Percentiles rank a stretch among this genome's conserved stretches.
Conservation (phyloP, 2,888 invertebrate species). For the Cinara cedri region DNA sequence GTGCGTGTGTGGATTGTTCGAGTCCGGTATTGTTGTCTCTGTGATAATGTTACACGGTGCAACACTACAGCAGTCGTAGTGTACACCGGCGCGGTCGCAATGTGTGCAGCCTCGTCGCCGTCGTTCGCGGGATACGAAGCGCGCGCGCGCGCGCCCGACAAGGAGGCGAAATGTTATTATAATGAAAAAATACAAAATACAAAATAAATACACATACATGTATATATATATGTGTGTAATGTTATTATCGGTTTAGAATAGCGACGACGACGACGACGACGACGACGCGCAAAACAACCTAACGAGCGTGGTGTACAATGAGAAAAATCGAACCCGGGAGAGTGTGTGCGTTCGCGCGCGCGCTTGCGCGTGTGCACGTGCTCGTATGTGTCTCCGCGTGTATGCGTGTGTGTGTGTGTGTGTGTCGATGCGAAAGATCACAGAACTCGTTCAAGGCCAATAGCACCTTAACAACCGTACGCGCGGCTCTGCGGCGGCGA, state of each 20-base stretch:
- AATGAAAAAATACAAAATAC: no score
- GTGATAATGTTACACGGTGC: not conserved
- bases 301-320: conserved; percentile 52
- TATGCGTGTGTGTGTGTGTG: not conserved
- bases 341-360: not conserved
- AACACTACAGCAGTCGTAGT: conserved; percentile 16
- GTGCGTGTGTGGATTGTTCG: conserved; percentile 6
- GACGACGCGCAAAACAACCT: conserved; percentile 46
- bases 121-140: no score
- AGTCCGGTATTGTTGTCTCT: conserved; percentile 47
- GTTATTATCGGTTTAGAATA: conserved; percentile 39
- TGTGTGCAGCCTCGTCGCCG: not conserved
- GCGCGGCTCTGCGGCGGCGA: no score
- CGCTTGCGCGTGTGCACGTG: not conserved
- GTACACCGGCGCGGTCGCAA: conserved; percentile 21
- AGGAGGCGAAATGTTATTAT: conserved; percentile 43
- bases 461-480: conserved; percentile 47
- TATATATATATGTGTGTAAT: no score
- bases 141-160: no score
- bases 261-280: no score
- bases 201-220: no score
- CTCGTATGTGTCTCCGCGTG: not conserved
- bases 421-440: conserved; percentile 53
- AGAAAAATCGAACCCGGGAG: conserved; percentile 49
- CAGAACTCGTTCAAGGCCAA: conserved; percentile 57